A percentile compares a stretch with the other conserved stretches of the same genome.
Evolutionary conservation across 2,888 invertebrate species (phyloP).

Genomic region (Limenitis camilla): DNA sequence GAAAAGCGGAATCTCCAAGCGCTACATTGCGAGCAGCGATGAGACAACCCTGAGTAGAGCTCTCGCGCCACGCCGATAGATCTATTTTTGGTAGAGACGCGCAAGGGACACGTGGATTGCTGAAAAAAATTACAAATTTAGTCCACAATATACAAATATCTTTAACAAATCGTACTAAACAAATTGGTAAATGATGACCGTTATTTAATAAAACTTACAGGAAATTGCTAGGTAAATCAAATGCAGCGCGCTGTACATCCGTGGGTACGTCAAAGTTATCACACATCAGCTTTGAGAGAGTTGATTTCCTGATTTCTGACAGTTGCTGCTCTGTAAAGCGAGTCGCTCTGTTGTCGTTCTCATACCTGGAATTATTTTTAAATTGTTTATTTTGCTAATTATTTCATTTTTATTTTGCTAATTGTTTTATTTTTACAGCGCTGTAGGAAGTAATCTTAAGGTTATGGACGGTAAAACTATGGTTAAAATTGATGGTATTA

Average conservation of each 20-base stretch:
- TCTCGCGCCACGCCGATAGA: conserved; percentile 88
- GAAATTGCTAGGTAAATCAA: conserved; percentile 93
- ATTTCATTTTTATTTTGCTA: no score
- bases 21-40: conserved; percentile 86
- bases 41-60: conserved; percentile 83
- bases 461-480: neutral
- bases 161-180: no score
- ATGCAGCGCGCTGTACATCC: conserved; percentile 91
- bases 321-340: conserved; percentile 90
- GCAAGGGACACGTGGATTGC: conserved; percentile 91
- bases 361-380: conserved; percentile 77
- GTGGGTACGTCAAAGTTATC: conserved; percentile 90
- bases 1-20: conserved; percentile 88
- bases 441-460: neutral
- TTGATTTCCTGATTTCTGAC: conserved; percentile 89
- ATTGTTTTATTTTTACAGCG: neutral
- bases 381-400: no score
- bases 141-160: neutral
- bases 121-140: conserved; percentile 33
- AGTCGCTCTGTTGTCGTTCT: conserved; percentile 85
- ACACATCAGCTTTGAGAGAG: conserved; percentile 89
- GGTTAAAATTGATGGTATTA: conserved; percentile 39
- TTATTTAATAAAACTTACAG: conserved; percentile 74
- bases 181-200: no score
- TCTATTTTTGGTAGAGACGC: conserved; percentile 86